These are phyloP conservation scores for Eriosoma lanigerum DNA, from an alignment of 1,140 invertebrate species.

Conservation along the genomic window DNA sequence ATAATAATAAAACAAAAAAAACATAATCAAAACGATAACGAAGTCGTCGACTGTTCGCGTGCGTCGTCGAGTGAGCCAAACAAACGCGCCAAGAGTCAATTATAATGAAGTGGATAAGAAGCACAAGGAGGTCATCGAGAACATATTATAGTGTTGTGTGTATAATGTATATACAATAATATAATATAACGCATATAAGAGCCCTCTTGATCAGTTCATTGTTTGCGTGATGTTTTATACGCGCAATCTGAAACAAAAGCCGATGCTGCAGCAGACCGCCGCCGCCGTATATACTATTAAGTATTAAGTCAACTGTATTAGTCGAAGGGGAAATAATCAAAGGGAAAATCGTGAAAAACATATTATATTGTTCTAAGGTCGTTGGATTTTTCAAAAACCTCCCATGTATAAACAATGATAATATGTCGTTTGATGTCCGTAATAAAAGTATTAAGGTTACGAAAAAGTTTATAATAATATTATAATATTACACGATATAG, in stretches of 20 bases:
- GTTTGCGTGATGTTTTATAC: conserved; percentile 21
- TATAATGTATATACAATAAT: too few relatives aligned
- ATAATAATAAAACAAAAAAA: too few relatives aligned
- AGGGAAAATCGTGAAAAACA: conserved; percentile 6
- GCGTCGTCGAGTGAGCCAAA: conserved; percentile 18
- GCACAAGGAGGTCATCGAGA: conserved; percentile 43
- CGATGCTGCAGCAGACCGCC: neutral
- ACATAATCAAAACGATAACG: conserved; percentile 32
- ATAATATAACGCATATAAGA: neutral
- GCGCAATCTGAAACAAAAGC: conserved; percentile 45
- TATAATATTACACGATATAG: too few relatives aligned
- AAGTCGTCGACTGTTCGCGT: conserved; percentile 15
- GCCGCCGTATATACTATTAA: neutral
- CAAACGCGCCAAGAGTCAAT: conserved; percentile 46
- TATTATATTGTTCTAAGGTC: conserved; percentile 5
- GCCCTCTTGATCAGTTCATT: conserved; percentile 40
- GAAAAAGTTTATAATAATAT: too few relatives aligned
- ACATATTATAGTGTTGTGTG: neutral
- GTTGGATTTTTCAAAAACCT: conserved; percentile 32
- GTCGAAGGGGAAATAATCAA: neutral
- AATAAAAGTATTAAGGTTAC: too few relatives aligned
- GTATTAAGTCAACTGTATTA: too few relatives aligned
- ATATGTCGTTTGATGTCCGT: neutral
- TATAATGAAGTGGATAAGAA: conserved; percentile 44
- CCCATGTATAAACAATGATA: too few relatives aligned